Evolutionary conservation across 1,140 invertebrate species (phyloP), one percentile per base, ranked within the genome.

Genomic region (Lanistes nyassanus): DNA sequence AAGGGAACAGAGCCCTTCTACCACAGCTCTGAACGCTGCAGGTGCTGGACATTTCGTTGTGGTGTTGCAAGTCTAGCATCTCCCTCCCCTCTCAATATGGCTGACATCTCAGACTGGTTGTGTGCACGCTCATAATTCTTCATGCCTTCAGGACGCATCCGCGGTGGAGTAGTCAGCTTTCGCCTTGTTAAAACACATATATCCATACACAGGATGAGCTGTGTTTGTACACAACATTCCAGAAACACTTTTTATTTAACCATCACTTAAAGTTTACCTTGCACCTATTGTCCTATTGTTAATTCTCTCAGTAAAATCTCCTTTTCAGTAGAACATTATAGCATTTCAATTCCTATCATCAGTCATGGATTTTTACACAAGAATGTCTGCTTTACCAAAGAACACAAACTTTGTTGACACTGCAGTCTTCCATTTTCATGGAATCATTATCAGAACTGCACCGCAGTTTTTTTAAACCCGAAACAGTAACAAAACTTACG

Each of bases 11-110:
- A 26, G 34, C 4, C n/a, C 69, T 1, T 55, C 53, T 62, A 84
- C 83, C 83, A 84, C 29, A 81, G 64, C 74, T 84, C 80, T 7
- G 83, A 84, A 31, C 76, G 76, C 65, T 77, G 77, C 75, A 80
- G 65, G 74, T 83, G 80, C 2, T 74, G 66, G 26, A 76, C 76
- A 16, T 68, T 64, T 34, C 72, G 75, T 9, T 60, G 55, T 7
- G 36, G 34, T 51, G 58, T 60, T 53, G 29, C n/a, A 1, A 69
- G 55, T 34, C 58, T 23, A 1, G 0, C 23, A 34, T 74, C 60
- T 34, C 60, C 62, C 58, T 56, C 34, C 2, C 80, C 80, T 51
- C 79, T 69, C 78, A 84, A 76, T 39, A 84, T 84, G 71, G 83
- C 81, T 7, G 78, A 75, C 81, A 84, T 82, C 60, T 84, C 83